These are phyloP conservation scores for Eristalis intricaria DNA, from an alignment of 2,888 invertebrate genomes.

Conservation along the genomic window DNA sequence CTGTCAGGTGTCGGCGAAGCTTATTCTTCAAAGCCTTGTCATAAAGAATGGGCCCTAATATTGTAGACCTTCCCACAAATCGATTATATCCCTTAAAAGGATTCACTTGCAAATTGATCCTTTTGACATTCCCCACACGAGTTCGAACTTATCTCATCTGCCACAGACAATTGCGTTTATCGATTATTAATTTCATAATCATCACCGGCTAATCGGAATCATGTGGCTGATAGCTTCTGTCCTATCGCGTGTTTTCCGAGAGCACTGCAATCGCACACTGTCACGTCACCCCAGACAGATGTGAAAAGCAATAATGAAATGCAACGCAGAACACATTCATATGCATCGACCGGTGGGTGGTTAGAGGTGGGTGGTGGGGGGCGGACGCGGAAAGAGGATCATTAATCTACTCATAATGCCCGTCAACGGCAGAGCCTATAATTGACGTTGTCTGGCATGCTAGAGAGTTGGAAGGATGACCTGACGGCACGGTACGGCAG, in stretches of 20 bases:
- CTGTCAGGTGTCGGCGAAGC: too few species aligned
- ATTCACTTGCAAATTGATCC: too few species aligned
- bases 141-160: not conserved
- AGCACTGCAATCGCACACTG: not conserved
- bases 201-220: conserved; percentile 24
- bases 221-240: conserved; percentile 1
- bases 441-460: conserved; percentile 43
- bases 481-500: not conserved
- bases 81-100: too few species aligned
- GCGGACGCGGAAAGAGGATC: conserved; percentile 25
- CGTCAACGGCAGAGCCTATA: conserved; percentile 36
- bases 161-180: conserved; percentile 19
- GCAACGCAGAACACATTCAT: conserved; percentile 21
- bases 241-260: not conserved
- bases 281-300: not conserved
- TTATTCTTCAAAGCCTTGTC: too few species aligned
- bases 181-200: conserved; percentile 44
- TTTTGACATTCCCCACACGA: too few species aligned
- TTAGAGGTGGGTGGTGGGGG: not conserved
- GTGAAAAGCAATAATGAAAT: conserved; percentile 48
- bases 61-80: too few species aligned
- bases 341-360: conserved; percentile 11
- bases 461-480: not conserved
- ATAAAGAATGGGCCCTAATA: too few species aligned
- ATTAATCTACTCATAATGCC: conserved; percentile 49